phyloP scores from a whole-genome alignment of 2,113 vertebrate genomes.

The Oreamnos americanus region DNA sequence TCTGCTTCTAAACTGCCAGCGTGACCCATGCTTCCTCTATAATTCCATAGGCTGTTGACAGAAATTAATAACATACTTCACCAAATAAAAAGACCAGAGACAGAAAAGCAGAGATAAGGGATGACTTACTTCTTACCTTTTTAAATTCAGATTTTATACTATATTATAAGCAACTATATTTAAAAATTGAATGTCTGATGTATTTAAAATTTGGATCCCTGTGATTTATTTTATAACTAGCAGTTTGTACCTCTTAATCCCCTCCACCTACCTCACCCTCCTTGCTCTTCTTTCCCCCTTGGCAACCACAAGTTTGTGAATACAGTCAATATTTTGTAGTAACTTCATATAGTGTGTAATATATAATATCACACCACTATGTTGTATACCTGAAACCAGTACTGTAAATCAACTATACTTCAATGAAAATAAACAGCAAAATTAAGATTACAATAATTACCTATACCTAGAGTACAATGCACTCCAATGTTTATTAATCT shows the following conservation, averaged over 20 bases:
- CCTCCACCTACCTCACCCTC: background rate
- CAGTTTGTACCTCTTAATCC: background rate
- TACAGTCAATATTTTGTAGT: background rate
- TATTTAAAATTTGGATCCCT: background rate
- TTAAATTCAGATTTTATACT: background rate
- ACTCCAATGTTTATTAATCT: background rate
- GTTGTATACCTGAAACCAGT: background rate
- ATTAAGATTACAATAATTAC: background rate
- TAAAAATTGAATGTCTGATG: background rate
- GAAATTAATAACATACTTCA: background rate
- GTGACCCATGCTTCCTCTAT: background rate
- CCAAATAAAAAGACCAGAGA: background rate
- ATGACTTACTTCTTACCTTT: background rate
- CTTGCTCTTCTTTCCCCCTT: background rate
- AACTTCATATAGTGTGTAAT: background rate
- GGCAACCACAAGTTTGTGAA: background rate
- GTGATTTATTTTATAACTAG: background rate
- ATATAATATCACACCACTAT: background rate
- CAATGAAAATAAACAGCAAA: background rate
- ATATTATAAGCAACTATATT: background rate
- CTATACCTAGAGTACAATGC: background rate
- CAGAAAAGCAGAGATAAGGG: background rate
- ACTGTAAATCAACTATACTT: background rate
- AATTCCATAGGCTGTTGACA: background rate
- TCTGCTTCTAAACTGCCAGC: background rate